A percentile compares a stretch with the other conserved stretches of the same genome.
These are phyloP conservation scores for Bubo scandiacus DNA, from an alignment of 2,113 vertebrate species.

Conservation along the genomic window DNA sequence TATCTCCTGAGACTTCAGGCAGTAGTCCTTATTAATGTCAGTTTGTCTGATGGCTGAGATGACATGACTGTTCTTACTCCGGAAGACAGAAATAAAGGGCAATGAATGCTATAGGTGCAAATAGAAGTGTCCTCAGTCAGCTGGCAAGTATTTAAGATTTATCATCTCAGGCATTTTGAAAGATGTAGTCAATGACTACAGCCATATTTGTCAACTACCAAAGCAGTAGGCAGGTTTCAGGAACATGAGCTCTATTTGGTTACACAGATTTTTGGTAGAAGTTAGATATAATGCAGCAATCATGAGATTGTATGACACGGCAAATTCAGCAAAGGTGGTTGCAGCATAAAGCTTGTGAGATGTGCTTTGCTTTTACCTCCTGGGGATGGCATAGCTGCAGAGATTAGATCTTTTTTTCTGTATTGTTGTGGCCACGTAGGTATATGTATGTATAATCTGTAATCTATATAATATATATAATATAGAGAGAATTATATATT, in stretches of 20 bases:
- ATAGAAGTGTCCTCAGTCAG: neutral
- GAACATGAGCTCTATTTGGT: neutral
- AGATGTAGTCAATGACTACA: neutral
- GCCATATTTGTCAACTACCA: neutral
- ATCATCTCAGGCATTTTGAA: neutral
- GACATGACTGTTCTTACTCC: neutral
- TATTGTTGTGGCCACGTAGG: neutral
- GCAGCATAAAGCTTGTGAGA: neutral
- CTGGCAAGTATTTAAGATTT: neutral
- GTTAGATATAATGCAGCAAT: neutral
- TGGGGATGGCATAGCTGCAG: neutral
- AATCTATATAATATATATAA: neutral
- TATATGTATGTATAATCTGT: rapidly evolving
- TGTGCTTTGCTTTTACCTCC: neutral
- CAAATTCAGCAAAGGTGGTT: neutral
- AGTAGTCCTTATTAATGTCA: neutral
- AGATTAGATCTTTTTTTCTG: neutral
- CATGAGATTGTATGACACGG: neutral
- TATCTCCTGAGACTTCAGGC: neutral
- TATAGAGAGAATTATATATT: neutral
- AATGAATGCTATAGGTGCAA: neutral
- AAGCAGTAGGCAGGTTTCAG: neutral
- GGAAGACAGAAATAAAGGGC: neutral
- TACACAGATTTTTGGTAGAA: neutral
- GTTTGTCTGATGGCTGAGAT: neutral